phyloP scores from a whole-genome alignment of 2,113 vertebrate genomes.

The Myanophis thanlyinensis region DNA sequence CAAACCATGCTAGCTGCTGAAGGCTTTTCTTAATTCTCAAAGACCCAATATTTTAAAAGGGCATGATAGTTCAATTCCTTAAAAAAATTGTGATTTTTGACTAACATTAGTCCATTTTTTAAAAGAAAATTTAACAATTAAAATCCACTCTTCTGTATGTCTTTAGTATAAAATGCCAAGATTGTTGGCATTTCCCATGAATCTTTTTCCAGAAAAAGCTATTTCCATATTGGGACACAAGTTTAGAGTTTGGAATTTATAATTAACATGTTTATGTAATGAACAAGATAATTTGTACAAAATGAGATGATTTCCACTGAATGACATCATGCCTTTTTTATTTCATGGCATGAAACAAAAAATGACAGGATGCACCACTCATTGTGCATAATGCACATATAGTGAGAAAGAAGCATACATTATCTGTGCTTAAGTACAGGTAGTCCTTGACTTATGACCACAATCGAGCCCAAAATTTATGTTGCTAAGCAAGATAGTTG shows the following conservation, averaged over 20 bases:
- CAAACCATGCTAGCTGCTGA: neutral
- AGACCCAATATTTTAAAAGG: conserved; percentile 1
- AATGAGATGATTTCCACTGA: neutral
- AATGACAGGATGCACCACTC: neutral
- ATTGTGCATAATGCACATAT: neutral
- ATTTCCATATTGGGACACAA: neutral
- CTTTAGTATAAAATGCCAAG: neutral
- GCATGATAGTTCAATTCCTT: neutral
- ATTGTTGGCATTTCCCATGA: neutral
- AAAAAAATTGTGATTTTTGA: no score
- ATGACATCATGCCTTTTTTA: neutral
- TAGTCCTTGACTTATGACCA: no score
- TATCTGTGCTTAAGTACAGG: neutral
- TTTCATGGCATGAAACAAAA: neutral
- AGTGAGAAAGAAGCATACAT: no score
- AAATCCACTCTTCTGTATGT: neutral
- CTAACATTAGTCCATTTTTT: no score
- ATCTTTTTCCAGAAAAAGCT: neutral
- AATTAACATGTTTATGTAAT: neutral
- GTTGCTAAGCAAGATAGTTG: neutral
- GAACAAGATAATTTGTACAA: neutral
- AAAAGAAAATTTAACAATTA: neutral
- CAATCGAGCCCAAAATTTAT: neutral
- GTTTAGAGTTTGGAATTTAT: neutral
- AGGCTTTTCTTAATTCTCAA: neutral